Evolutionary conservation across 2,113 vertebrate species (phyloP), one percentile per base, ranked within the genome.

Genomic region (Triplophysa tibetana): DNA sequence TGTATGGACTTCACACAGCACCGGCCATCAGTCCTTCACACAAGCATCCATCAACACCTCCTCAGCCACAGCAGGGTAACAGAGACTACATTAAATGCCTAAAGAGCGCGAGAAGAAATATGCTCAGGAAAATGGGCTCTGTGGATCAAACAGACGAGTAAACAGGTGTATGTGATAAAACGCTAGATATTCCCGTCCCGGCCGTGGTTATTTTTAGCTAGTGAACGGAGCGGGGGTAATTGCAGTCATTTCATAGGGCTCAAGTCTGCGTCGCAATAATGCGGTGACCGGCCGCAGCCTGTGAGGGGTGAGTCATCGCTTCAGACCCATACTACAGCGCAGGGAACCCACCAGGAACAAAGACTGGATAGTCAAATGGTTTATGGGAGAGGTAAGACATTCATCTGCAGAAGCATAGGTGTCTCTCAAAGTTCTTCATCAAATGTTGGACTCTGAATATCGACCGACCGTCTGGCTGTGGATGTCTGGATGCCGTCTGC

Each of bases 241-340:
- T 91, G 88, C 89, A 81, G 79, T 70, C 85, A 77, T 90, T 83
- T 87, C 87, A 86, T 84, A 82, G 69, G 24, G 78, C 38, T 74
- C 41, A 54, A 60, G 70, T 72, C 74, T 75, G 63, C 9, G 24
- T 69, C 26, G 63, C 21, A 64, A 72, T 72, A 68, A 81, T 24
- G 8, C 13, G 16, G 13, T 29, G 21, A 78, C 13, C 33, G 43
- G 41, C 19, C 21, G 12, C n/a, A 19, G 56, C 58, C 58, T 61
- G 50, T 21, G 72, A 74, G 64, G 2, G 65, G 79, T 29, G 54
- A 84, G 66, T 78, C 70, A 81, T 78, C 60, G 38, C 21, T 43
- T 48, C 17, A 38, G 77, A 63, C 41, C 23, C 38, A 50, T 60
- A 50, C n/a, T 41, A 33, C n/a, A 33, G 73, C 13, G 16, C 66